phyloP scores from a whole-genome alignment of 1,140 invertebrate species.

The Drosophila leontia region DNA sequence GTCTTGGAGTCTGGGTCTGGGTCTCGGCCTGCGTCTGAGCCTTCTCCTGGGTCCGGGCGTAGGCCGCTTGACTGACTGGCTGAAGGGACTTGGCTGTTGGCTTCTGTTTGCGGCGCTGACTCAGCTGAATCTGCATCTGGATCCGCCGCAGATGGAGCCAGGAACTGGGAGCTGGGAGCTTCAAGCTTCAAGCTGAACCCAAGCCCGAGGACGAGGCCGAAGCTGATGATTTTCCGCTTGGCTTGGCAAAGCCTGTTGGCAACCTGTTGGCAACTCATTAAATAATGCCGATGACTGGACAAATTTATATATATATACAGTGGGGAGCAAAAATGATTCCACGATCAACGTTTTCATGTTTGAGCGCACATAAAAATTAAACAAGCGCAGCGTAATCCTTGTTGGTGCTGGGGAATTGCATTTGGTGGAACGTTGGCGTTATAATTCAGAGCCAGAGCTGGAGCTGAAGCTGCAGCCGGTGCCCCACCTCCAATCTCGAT shows the following conservation, averaged over 20 bases:
- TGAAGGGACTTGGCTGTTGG: conserved; percentile 66
- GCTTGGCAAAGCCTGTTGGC: conserved; percentile 43
- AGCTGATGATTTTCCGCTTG: conserved; percentile 75
- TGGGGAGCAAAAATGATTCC: too few species aligned
- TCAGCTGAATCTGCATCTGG: conserved; percentile 57
- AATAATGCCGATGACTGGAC: conserved; percentile 84
- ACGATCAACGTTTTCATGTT: too few species aligned
- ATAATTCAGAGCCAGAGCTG: conserved; percentile 60
- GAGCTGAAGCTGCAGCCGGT: background rate
- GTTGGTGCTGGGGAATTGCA: conserved; percentile 71
- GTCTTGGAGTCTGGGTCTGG: conserved; percentile 15
- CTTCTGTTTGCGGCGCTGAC: conserved; percentile 82
- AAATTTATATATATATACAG: conserved; percentile 58
- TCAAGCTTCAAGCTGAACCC: background rate
- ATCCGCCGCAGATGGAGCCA: conserved; percentile 9
- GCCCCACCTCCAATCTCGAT: conserved; percentile 28
- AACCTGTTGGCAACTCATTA: conserved; percentile 84
- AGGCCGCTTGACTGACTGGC: conserved; percentile 59
- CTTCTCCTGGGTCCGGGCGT: conserved; percentile 54
- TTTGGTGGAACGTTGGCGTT: conserved; percentile 72
- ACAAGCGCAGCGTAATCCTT: conserved; percentile 75
- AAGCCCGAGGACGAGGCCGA: background rate
- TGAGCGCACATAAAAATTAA: too few species aligned
- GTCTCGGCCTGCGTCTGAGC: conserved; percentile 19
- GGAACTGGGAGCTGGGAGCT: conserved; percentile 9